Conservation (phyloP, 2,113 vertebrate genomes). For the Eurypyga helias region DNA sequence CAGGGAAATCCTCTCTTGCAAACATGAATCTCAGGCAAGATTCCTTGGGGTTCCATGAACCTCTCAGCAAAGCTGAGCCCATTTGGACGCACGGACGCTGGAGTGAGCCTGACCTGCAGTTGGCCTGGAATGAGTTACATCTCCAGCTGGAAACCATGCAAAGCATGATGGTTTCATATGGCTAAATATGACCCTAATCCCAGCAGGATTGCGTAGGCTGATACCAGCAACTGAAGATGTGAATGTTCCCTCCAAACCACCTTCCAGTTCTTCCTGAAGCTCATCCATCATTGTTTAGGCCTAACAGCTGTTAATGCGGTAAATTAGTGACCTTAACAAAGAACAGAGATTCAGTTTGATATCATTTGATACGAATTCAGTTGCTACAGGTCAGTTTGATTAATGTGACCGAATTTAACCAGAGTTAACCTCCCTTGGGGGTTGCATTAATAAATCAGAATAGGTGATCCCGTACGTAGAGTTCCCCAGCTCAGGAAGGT, state of each 20-base stretch:
- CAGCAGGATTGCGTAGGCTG: not conserved
- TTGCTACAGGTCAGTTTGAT: not conserved
- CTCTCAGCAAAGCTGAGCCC: not conserved
- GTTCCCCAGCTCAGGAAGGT: not conserved
- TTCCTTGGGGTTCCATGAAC: not conserved
- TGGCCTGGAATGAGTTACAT: not conserved
- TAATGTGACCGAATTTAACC: not conserved
- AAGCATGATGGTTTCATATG: not conserved
- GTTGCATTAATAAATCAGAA: not conserved
- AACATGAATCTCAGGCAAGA: not conserved
- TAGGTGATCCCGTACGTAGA: fast-evolving
- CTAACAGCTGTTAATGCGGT: fast-evolving
- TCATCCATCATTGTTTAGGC: not conserved
- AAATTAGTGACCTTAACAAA: not conserved
- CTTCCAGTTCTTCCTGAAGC: not conserved
- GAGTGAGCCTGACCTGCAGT: not conserved
- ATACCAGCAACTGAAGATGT: not conserved
- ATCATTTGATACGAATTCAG: not conserved
- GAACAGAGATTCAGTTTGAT: not conserved
- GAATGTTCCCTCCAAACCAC: not conserved
- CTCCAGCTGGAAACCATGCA: not conserved
- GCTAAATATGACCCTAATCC: not conserved
- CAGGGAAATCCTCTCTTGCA: not conserved
- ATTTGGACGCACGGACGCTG: not conserved
- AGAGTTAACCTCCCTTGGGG: not conserved